Evolutionary conservation across 2,797 vertebrate genomes (phyloP), one percentile per base, ranked within the genome.

Genomic region (Peromyscus attwateri): DNA sequence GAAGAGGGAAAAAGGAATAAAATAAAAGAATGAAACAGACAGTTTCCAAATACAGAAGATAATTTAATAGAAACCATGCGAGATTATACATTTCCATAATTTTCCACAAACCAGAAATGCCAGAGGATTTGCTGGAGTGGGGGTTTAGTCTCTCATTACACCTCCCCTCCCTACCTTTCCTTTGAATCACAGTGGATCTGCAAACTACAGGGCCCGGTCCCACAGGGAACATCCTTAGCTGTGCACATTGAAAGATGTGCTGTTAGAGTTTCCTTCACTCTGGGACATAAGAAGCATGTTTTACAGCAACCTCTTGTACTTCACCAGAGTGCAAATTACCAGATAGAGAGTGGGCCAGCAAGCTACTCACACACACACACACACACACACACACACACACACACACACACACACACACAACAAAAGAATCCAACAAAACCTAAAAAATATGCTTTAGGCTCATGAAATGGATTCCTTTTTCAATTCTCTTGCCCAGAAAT

Each of bases 301-400:
- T 37, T 62, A 40, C n/a, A 17, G n/a, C n/a, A 60, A 80, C 23
- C 37, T 60, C 6, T n/a, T 60, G 55, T 27, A 60, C 27, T 25
- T 40, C 80, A 31, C 6, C 1, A 40, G n/a, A 27, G 23, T 82
- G 4, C 8, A 37, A 9, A 71, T 71, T 21, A 71, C 68, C 68
- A 71, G n/a, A 71, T 21, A 49, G 49, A 66, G 64, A 37, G 34
- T 71, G 17, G 25, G 6, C 10, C 19, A 40, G 37, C 57, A 9
- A 40, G 3, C 23, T 29, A 31, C 6, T 31, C n/a, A n/a, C 3
- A 49, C 4, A 29, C 5, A 29, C 6, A 40, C 16, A n/a, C 0
- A 2, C 31, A 4, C 23, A 34, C 11, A 5, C 6, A 1, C 13
- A 1, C 31, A 6, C 16, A 8, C 5, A 34, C 66, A 68, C 14